Evolutionary conservation across 1,140 invertebrate species (phyloP), one percentile per base, ranked within the genome.

Genomic region (Parapsyche elsis): DNA sequence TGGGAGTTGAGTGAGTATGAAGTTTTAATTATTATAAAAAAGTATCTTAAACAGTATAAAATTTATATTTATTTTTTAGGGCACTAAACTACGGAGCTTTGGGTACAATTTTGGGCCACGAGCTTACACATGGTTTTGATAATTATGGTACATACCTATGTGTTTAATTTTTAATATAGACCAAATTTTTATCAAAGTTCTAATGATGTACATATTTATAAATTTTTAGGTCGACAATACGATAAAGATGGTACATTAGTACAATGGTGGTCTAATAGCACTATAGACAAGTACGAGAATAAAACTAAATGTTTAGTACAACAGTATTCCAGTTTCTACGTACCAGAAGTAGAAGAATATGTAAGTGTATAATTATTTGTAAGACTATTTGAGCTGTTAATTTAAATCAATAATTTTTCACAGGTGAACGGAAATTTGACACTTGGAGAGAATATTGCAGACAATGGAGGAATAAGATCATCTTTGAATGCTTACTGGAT

Each of bases 401-500:
- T 21, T 24, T 23, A 5, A 23, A 64, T 64, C 7, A 5, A 7
- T n/a, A 23, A 23, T 64, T 64, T 4, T 73, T 67, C 44, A 21
- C 21, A 95, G 92, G 88, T 96, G 16, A 92, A 97, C 85, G 96
- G 96, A 5, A 91, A 93, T 78, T 88, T 91, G 30, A 97, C 95
- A 0, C 87, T 97, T 80, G 95, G 92, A 23, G 96, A 98, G 88
- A 98, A 98, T 85, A 94, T 98, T 74, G 96, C 96, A 0, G 96
- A 98, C 86, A 97, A 98, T 85, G 96, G 95, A 7, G 93, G 96
- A 5, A 85, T 98, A 19, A 92, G 94, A 80, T 94, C 96, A 85
- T 94, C 96, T 0, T 92, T 93, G 76, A 86, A 90, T 45, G 96
- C 95, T 12, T 94, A 96, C 82, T 88, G 90, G 82, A 89, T 90